Conservation (phyloP, 2,888 invertebrate genomes). For the Lepidochitona cinerea region DNA sequence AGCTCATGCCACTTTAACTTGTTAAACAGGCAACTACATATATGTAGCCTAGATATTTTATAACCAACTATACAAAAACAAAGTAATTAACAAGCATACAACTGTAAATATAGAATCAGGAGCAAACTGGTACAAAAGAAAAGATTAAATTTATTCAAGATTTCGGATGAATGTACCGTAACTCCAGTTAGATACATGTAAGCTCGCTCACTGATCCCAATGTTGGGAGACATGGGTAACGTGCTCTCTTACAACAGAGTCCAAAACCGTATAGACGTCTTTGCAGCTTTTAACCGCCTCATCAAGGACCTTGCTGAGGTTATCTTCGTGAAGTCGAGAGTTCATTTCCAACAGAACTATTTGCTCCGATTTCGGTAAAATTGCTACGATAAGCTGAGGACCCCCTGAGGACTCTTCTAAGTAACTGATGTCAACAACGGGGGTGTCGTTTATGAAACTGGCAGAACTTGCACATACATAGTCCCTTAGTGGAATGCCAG, state of each 20-base stretch:
- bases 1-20: no score
- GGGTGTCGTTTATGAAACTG: constrained; percentile 79
- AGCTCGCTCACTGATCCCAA: not conserved
- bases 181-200: no score
- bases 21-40: no score
- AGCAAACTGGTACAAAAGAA: no score
- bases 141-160: no score
- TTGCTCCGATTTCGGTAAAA: constrained; percentile 84
- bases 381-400: constrained; percentile 77
- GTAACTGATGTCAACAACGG: constrained; percentile 90
- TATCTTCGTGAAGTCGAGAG: constrained; percentile 84
- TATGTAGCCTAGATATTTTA: no score
- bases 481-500: constrained; percentile 93
- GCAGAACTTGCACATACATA: constrained; percentile 93
- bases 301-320: constrained; percentile 85
- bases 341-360: constrained; percentile 73
- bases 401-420: constrained; percentile 82
- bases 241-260: constrained; percentile 86
- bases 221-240: constrained; percentile 65
- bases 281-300: constrained; percentile 90
- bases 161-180: no score
- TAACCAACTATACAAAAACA: no score
- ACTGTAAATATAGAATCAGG: no score
- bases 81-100: no score
- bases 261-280: constrained; percentile 87